Evolutionary conservation across 2,113 vertebrate species (phyloP).

Genomic region (Corvus moneduloides): DNA sequence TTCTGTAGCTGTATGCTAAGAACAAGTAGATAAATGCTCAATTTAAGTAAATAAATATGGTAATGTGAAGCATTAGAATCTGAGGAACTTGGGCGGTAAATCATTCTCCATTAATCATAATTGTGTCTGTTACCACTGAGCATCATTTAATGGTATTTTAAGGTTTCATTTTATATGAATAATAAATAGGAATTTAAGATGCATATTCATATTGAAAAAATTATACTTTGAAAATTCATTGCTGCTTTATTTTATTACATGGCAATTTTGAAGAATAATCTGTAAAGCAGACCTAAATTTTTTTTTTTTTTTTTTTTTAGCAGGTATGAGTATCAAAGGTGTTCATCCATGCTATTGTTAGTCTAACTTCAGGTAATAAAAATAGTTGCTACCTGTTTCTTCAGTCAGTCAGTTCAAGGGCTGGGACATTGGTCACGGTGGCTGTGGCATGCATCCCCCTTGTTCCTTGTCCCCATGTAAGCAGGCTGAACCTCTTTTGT

Average conservation of each 20-base stretch:
- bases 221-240: background rate
- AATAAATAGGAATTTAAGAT: background rate
- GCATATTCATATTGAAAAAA: background rate
- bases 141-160: constrained; percentile 3
- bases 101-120: constrained; percentile 3
- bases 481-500: background rate
- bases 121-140: background rate
- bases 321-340: background rate
- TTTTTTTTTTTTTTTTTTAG: background rate
- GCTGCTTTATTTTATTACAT: background rate
- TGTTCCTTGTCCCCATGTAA: background rate
- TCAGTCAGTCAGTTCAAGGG: background rate
- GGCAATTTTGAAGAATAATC: background rate
- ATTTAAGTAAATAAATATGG: constrained; percentile 25
- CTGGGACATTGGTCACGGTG: accelerated
- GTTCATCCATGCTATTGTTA: background rate
- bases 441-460: background rate
- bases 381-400: background rate
- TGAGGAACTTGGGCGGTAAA: background rate
- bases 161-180: background rate
- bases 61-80: constrained; percentile 3
- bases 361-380: background rate
- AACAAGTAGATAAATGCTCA: background rate
- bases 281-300: background rate
- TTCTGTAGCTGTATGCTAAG: background rate